A percentile compares a stretch with the other conserved stretches of the same genome.
Conservation (phyloP, 2,113 vertebrate species). For the Mesocricetus auratus region DNA sequence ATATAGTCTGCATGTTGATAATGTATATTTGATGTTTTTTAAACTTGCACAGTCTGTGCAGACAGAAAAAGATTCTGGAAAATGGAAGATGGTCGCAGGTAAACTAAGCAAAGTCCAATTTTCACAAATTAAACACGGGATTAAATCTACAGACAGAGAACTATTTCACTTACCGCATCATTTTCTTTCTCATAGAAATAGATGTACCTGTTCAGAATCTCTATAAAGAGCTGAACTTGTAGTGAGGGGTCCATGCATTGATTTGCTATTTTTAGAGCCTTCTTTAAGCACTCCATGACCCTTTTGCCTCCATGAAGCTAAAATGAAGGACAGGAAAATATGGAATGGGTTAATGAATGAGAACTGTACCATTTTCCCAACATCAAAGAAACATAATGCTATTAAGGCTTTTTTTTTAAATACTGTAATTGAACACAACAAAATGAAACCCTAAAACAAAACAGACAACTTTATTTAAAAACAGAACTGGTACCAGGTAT, state of each 20-base stretch:
- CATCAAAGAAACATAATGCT: neutral
- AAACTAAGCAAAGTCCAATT: neutral
- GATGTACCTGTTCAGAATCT: slow-evolving; percentile 99
- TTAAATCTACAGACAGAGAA: neutral
- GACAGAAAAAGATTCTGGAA: neutral
- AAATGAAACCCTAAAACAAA: slow-evolving; percentile 2
- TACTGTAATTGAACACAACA: neutral
- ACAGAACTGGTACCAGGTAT: neutral
- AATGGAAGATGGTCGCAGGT: neutral
- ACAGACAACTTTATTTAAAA: neutral
- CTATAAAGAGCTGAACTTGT: slow-evolving; percentile 99
- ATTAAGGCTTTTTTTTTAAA: neutral
- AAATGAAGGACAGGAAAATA: neutral
- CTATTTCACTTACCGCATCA: slow-evolving; percentile 91
- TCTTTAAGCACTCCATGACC: slow-evolving; percentile 99
- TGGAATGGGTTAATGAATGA: neutral
- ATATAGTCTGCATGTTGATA: neutral
- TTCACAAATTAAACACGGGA: neutral
- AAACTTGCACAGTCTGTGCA: neutral
- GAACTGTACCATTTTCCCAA: neutral
- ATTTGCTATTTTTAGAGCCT: slow-evolving; percentile 99
- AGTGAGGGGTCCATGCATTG: slow-evolving; percentile 99
- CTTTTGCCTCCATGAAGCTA: slow-evolving; percentile 98
- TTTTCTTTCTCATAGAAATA: slow-evolving; percentile 99
- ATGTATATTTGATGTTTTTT: slow-evolving; percentile 2